A percentile compares a stretch with the other conserved stretches of the same genome.
phyloP scores from a whole-genome alignment of 2,113 vertebrate species.

The Heptranchias perlo region DNA sequence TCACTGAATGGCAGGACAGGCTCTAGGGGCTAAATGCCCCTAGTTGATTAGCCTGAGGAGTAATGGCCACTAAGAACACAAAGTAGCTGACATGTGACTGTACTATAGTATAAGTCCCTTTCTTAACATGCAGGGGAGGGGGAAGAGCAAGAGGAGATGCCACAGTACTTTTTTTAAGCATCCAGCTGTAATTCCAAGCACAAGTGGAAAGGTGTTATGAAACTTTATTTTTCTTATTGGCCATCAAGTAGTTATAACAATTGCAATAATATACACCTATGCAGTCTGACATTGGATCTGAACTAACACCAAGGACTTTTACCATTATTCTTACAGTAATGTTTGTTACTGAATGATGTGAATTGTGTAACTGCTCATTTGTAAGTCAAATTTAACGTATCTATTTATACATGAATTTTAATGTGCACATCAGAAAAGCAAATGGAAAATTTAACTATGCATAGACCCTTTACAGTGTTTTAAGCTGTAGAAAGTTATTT shows the following conservation, averaged over 20 bases:
- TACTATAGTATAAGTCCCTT: neutral
- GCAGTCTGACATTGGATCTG: neutral
- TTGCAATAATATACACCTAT: neutral
- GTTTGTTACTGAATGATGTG: neutral
- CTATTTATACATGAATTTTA: neutral
- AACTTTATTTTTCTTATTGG: neutral
- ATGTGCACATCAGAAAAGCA: neutral
- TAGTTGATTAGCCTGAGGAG: neutral
- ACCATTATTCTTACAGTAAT: neutral
- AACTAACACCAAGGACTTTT: neutral
- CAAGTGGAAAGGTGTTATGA: neutral
- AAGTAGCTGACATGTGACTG: neutral
- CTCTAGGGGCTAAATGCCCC: too few species aligned
- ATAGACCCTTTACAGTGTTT: neutral
- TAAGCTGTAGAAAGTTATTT: neutral
- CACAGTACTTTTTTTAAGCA: neutral
- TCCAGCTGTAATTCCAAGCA: neutral
- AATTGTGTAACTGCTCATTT: neutral
- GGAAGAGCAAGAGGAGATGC: neutral
- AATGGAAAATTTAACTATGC: neutral
- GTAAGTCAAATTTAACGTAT: neutral
- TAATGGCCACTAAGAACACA: neutral
- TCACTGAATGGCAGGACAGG: too few species aligned
- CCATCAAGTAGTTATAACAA: neutral
- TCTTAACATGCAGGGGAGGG: neutral